These are phyloP conservation scores for Myiopsitta monachus DNA, from an alignment of 2,113 vertebrate species.

Conservation along the genomic window DNA sequence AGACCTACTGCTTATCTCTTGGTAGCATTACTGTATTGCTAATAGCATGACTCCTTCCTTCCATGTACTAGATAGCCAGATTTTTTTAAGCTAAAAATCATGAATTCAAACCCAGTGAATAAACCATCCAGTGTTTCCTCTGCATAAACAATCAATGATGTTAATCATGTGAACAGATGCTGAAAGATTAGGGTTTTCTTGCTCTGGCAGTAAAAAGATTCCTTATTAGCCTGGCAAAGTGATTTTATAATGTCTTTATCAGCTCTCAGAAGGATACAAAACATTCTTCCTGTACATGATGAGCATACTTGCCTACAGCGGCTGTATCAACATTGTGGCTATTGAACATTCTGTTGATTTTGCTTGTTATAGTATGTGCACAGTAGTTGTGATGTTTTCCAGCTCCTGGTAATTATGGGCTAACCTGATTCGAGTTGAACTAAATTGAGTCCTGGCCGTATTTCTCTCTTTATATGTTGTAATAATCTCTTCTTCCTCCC, in stretches of 20 bases:
- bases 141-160: not conserved
- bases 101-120: not conserved
- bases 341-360: not conserved
- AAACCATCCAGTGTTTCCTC: not conserved
- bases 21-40: not conserved
- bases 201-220: not conserved
- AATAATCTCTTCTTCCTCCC: not conserved
- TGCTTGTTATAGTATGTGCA: not conserved
- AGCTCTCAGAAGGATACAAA: not conserved
- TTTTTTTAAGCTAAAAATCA: not conserved
- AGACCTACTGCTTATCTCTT: not conserved
- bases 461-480: not conserved
- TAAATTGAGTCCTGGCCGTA: not conserved
- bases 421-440: not conserved
- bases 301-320: rapidly evolving
- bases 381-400: not conserved
- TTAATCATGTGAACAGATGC: not conserved
- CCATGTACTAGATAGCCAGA: not conserved
- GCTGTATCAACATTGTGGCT: not conserved
- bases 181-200: not conserved
- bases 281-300: rapidly evolving
- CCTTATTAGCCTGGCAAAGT: not conserved
- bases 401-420: not conserved
- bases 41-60: not conserved
- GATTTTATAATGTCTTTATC: not conserved